phyloP scores from a whole-genome alignment of 2,888 invertebrate species.

The Thecophora atra region DNA sequence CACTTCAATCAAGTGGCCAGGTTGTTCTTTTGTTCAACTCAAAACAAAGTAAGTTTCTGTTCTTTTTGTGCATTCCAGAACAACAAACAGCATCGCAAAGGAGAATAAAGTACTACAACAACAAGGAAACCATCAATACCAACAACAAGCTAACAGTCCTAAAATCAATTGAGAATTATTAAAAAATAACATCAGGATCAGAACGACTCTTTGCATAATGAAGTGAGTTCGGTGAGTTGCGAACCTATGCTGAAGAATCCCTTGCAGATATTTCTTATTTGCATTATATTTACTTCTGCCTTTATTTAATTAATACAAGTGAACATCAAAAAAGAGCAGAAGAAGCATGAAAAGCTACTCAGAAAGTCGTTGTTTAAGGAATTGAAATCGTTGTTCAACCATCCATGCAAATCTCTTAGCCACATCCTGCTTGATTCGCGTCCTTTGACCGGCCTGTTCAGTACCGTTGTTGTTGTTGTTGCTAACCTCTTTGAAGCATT shows the following conservation, averaged over 20 bases:
- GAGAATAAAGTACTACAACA: no score
- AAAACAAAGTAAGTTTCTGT: no score
- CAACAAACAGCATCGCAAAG: no score
- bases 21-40: no score
- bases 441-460: conserved; percentile 14
- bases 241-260: not conserved
- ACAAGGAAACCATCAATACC: not conserved
- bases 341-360: not conserved
- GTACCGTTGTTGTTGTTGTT: conserved; percentile 5
- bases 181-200: conserved; percentile 14
- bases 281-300: not conserved
- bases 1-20: no score
- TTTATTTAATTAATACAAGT: conserved; percentile 7
- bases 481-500: not conserved
- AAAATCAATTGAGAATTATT: conserved; percentile 11
- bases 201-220: conserved; percentile 19
- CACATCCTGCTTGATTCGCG: conserved; percentile 1
- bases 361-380: conserved; percentile 8
- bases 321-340: not conserved
- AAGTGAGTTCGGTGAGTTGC: conserved; percentile 3
- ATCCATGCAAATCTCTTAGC: not conserved
- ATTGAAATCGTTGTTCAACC: not conserved
- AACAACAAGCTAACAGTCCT: not conserved
- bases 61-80: no score
- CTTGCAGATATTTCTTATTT: no score